A percentile compares a stretch with the other conserved stretches of the same genome.
Evolutionary conservation across 1,140 invertebrate species (phyloP).

Genomic region (Eciton burchellii): DNA sequence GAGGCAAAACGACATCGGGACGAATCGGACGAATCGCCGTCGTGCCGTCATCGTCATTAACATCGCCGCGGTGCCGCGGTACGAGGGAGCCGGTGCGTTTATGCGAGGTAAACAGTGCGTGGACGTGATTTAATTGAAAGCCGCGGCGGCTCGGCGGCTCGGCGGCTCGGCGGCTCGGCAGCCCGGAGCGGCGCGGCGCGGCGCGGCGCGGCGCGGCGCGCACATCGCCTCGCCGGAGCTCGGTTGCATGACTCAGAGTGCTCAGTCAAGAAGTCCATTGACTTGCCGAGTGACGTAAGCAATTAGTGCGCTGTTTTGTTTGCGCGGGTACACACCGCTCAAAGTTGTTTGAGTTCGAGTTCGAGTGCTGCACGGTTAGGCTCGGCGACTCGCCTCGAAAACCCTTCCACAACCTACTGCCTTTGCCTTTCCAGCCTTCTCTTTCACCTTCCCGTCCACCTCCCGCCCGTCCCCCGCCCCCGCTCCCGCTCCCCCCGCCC

Average conservation of each 20-base stretch:
- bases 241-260: slow-evolving; percentile 76
- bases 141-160: slow-evolving; percentile 60
- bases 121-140: slow-evolving; percentile 79
- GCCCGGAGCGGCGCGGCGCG: slow-evolving; percentile 24
- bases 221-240: slow-evolving; percentile 57
- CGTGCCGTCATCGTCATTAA: slow-evolving; percentile 66
- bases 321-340: slow-evolving; percentile 80
- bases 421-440: slow-evolving; percentile 49
- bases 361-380: slow-evolving; percentile 76
- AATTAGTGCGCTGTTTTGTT: slow-evolving; percentile 85
- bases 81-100: slow-evolving; percentile 69
- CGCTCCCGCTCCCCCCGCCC: too few relatives aligned
- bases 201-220: slow-evolving; percentile 32
- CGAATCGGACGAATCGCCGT: background rate
- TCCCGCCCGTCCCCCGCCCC: too few relatives aligned
- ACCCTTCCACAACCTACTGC: slow-evolving; percentile 72
- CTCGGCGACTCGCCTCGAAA: slow-evolving; percentile 73
- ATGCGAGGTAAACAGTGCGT: slow-evolving; percentile 78
- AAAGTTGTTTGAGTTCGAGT: slow-evolving; percentile 81
- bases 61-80: slow-evolving; percentile 39
- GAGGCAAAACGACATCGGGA: slow-evolving; percentile 15
- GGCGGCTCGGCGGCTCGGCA: slow-evolving; percentile 3
- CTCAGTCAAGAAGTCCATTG: slow-evolving; percentile 80
- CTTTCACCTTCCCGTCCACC: slow-evolving; percentile 39
- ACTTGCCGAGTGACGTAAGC: slow-evolving; percentile 84